Evolutionary conservation across 2,888 invertebrate genomes (phyloP).

Genomic region (Tribolium freemani): DNA sequence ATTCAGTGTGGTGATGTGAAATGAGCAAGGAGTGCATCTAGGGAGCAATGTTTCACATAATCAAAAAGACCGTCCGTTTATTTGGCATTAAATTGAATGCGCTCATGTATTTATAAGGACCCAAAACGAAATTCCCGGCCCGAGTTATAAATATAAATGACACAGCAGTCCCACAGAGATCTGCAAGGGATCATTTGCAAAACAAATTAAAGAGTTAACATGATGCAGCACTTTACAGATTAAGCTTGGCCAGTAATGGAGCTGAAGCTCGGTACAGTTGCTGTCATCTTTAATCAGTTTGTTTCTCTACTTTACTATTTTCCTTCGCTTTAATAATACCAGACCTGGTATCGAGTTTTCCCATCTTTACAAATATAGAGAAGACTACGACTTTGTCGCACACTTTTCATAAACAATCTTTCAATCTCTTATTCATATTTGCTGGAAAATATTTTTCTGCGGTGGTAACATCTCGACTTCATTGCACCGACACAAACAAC

Average conservation of each 20-base stretch:
- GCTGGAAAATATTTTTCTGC: conserved; percentile 35
- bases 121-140: conserved; percentile 46
- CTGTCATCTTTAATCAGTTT: conserved; percentile 26
- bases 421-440: conserved; percentile 32
- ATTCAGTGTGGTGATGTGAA: conserved; percentile 18
- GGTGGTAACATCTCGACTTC: conserved; percentile 37
- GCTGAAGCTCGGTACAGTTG: conserved; percentile 24
- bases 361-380: conserved; percentile 25
- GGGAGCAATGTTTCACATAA: conserved; percentile 50
- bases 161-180: conserved; percentile 50
- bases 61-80: conserved; percentile 49
- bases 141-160: conserved; percentile 54
- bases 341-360: conserved; percentile 9
- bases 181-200: conserved; percentile 63
- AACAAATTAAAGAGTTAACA: conserved; percentile 67
- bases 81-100: conserved; percentile 52
- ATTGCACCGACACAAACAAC: conserved; percentile 33
- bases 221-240: conserved; percentile 66
- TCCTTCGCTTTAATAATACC: no score
- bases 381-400: background rate
- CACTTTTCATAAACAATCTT: conserved; percentile 31
- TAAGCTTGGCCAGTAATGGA: conserved; percentile 56
- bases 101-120: conserved; percentile 51
- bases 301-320: background rate
- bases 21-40: conserved; percentile 29